A percentile compares a stretch with the other conserved stretches of the same genome.
These are phyloP conservation scores for Sycophila texana DNA, from an alignment of 2,888 invertebrate genomes.

Conservation along the genomic window DNA sequence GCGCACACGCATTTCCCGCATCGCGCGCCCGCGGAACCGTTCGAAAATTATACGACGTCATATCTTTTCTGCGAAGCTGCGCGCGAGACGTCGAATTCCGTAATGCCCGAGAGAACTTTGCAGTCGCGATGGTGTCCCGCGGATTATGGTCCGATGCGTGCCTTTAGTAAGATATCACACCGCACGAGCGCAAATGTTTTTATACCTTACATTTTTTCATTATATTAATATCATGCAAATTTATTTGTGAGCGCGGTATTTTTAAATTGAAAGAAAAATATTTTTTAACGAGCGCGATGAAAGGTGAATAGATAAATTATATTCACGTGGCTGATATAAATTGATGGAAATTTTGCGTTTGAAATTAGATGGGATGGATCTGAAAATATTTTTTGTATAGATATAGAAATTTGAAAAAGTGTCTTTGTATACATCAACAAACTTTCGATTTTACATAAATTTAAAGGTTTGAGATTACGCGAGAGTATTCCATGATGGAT, in stretches of 20 bases:
- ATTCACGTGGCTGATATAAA: not conserved
- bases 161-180: not conserved
- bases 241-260: too few species aligned
- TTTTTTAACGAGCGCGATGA: too few species aligned
- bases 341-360: not conserved
- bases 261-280: too few species aligned
- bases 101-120: too few species aligned
- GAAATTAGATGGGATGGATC: not conserved
- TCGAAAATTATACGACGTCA: constrained; percentile 28
- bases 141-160: not conserved
- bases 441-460: not conserved
- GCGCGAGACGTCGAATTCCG: not conserved
- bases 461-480: not conserved
- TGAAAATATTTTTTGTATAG: too few species aligned
- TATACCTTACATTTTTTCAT: too few species aligned
- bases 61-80: constrained; percentile 5
- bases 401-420: too few species aligned
- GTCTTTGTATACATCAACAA: not conserved
- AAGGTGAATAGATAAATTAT: too few species aligned
- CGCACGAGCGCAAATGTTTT: not conserved
- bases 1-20: not conserved
- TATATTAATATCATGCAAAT: too few species aligned
- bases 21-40: not conserved
- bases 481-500: not conserved
- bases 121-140: not conserved